Percentiles rank a stretch among this genome's conserved stretches.
Conservation (phyloP, 2,113 vertebrate species). For the Campylorhamphus procurvoides region DNA sequence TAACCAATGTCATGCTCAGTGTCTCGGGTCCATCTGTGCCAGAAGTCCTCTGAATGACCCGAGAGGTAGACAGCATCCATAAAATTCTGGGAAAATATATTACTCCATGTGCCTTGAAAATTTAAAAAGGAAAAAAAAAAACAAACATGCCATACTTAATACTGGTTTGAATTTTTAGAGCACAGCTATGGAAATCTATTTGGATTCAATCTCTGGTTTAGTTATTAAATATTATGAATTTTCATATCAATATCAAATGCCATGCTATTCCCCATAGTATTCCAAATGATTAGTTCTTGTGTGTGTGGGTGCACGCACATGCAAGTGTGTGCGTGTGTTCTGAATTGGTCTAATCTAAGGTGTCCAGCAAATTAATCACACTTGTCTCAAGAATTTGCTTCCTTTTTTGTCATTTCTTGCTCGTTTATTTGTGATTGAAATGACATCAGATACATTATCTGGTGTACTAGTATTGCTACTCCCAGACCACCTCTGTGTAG, state of each 20-base stretch:
- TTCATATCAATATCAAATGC: not conserved
- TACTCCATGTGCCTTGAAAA: constrained; percentile 78
- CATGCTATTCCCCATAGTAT: not conserved
- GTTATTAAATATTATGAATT: not conserved
- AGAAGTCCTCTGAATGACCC: constrained; percentile 53
- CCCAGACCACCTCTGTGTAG: not conserved
- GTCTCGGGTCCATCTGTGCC: constrained; percentile 60
- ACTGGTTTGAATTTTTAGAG: not conserved
- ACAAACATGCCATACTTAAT: not conserved
- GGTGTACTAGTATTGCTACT: not conserved
- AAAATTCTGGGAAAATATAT: constrained; percentile 76
- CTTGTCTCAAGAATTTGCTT: not conserved
- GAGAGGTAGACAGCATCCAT: constrained; percentile 74
- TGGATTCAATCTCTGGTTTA: not conserved
- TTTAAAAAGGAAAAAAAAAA: not conserved
- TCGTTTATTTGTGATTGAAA: not conserved
- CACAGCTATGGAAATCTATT: not conserved
- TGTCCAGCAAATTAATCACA: not conserved
- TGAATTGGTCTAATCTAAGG: not conserved
- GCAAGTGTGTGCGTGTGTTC: not conserved
- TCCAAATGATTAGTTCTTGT: not conserved
- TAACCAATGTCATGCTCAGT: constrained; percentile 45
- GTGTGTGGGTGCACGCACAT: not conserved
- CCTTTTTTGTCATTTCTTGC: not conserved
- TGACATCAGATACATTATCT: not conserved